A percentile compares a stretch with the other conserved stretches of the same genome.
Evolutionary conservation across 2,113 vertebrate genomes (phyloP).

Genomic region (Cynopterus brachyotis): DNA sequence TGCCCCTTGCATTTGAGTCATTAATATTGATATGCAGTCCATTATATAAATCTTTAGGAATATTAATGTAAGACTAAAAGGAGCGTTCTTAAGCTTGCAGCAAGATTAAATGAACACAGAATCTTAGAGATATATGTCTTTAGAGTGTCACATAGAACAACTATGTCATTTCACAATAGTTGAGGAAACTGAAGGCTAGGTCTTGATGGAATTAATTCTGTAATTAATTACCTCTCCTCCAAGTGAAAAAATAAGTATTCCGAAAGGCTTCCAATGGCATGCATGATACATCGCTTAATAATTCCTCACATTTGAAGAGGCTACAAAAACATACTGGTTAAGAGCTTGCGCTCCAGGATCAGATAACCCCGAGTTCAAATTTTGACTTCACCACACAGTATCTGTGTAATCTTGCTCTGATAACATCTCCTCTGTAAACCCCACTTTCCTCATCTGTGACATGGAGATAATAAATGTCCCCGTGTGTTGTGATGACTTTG

Average conservation of each 20-base stretch:
- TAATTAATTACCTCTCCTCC: not conserved
- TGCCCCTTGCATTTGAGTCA: not conserved
- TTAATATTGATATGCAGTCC: slow-evolving; percentile 57
- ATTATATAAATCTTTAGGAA: slow-evolving; percentile 47
- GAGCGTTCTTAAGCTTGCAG: slow-evolving; percentile 33
- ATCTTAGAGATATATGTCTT: slow-evolving; percentile 15
- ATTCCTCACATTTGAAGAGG: not conserved
- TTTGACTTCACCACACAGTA: not conserved
- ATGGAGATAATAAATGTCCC: not conserved
- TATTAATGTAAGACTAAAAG: slow-evolving; percentile 58
- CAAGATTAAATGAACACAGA: slow-evolving; percentile 67
- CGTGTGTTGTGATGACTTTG: not conserved
- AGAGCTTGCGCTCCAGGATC: not conserved
- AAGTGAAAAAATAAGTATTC: not conserved
- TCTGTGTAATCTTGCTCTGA: not conserved
- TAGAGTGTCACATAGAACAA: not conserved
- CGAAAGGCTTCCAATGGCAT: not conserved
- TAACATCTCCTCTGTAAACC: not conserved
- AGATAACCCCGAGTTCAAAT: not conserved
- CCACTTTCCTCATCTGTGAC: not conserved
- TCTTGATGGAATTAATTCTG: not conserved
- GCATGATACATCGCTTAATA: not conserved
- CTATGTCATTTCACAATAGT: slow-evolving; percentile 12
- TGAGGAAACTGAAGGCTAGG: not conserved
- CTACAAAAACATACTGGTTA: not conserved